These are phyloP conservation scores for Antechinus flavipes DNA, from an alignment of 2,113 vertebrate genomes.

Conservation along the genomic window DNA sequence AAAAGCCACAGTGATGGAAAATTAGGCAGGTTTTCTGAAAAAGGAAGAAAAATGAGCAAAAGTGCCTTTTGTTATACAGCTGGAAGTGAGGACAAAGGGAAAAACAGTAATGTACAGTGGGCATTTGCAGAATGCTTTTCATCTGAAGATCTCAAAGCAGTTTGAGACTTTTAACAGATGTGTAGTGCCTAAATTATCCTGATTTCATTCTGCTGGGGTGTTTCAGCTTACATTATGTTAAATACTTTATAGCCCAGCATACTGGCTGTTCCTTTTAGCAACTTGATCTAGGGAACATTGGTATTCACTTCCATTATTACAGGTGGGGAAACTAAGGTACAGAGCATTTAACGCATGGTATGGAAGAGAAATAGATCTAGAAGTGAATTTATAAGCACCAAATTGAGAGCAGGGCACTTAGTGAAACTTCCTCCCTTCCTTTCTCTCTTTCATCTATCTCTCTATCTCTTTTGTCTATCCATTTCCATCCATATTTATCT, in stretches of 20 bases:
- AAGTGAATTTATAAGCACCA: background rate
- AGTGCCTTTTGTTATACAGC: constrained; percentile 48
- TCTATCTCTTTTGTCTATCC: no score
- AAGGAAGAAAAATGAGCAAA: constrained; percentile 60
- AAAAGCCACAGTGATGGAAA: constrained; percentile 64
- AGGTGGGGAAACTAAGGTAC: background rate
- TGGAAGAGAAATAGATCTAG: background rate
- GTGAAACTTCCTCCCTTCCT: no score
- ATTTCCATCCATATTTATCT: no score
- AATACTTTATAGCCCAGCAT: constrained; percentile 9
- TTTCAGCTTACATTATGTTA: constrained; percentile 51
- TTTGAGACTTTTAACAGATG: constrained; percentile 56
- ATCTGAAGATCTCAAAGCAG: constrained; percentile 50
- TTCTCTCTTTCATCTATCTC: no score
- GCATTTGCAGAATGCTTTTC: constrained; percentile 41
- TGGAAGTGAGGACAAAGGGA: constrained; percentile 53
- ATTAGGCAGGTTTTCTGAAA: constrained; percentile 64
- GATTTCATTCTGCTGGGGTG: constrained; percentile 25
- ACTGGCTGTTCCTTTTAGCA: constrained; percentile 15
- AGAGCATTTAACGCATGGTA: background rate
- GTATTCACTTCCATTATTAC: background rate
- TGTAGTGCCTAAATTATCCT: constrained; percentile 52
- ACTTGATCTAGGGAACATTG: background rate
- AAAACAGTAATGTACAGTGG: constrained; percentile 18
- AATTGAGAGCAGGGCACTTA: background rate